A percentile compares a stretch with the other conserved stretches of the same genome.
These are phyloP conservation scores for Caenorhabditis brenneri DNA, from an alignment of 1,140 invertebrate genomes.

Conservation along the genomic window DNA sequence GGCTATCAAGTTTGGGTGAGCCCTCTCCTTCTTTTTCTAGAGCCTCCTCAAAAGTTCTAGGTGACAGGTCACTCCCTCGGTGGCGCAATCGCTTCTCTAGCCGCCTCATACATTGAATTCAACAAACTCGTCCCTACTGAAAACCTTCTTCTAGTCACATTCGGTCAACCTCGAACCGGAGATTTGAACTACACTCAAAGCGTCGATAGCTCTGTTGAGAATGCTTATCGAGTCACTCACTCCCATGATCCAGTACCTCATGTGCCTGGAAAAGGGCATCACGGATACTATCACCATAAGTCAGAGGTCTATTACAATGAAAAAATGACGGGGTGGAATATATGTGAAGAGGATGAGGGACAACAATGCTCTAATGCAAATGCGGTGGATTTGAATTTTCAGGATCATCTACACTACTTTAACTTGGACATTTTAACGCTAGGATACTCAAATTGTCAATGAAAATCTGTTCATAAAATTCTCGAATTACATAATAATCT, in stretches of 20 bases:
- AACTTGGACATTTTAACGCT: not conserved
- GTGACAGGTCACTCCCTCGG: conserved; percentile 63
- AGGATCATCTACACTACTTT: conserved; percentile 52
- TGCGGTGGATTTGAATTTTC: conserved; percentile 4
- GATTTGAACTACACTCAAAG: conserved; percentile 52
- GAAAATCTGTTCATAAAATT: not conserved
- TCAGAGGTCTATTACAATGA: conserved; percentile 61
- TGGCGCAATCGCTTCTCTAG: conserved; percentile 60
- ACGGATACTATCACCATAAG: conserved; percentile 59
- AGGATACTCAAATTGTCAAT: not conserved
- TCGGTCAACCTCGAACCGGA: conserved; percentile 64
- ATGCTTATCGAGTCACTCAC: conserved; percentile 54
- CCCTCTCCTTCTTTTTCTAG: no score
- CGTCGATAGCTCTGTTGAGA: conserved; percentile 38
- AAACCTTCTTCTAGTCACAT: conserved; percentile 59
- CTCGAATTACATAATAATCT: not conserved
- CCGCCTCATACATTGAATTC: conserved; percentile 46
- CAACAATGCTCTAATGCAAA: not conserved
- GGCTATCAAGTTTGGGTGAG: conserved; percentile 61
- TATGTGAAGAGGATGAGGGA: not conserved
- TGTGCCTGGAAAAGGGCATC: conserved; percentile 57
- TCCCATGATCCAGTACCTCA: conserved; percentile 61
- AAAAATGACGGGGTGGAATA: conserved; percentile 48
- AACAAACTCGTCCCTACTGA: not conserved
- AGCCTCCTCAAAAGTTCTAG: not conserved